Percentiles rank a stretch among this genome's conserved stretches.
These are phyloP conservation scores for Jordanella pulchra DNA, from an alignment of 2,797 vertebrate genomes.

Conservation along the genomic window DNA sequence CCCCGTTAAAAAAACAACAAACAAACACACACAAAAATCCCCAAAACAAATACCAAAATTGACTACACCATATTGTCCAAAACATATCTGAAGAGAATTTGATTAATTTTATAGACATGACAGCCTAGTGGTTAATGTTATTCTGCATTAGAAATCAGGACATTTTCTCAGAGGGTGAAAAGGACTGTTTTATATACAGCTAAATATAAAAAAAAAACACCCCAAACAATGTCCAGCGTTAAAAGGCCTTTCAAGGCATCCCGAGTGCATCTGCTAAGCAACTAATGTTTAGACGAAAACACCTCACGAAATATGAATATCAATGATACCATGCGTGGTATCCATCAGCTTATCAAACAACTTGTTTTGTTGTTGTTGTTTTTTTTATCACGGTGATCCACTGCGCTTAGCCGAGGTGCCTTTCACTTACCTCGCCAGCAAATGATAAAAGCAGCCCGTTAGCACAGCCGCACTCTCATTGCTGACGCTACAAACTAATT, in stretches of 20 bases:
- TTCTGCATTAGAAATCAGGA: constrained; percentile 2
- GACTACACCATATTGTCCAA: not conserved
- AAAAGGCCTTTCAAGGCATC: constrained; percentile 43
- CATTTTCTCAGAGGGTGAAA: not conserved
- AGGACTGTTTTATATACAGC: constrained; percentile 7
- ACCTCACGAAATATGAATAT: not conserved
- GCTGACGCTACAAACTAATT: constrained; percentile 28
- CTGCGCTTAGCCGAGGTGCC: constrained; percentile 1
- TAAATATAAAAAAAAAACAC: not conserved
- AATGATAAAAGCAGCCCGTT: constrained; percentile 20
- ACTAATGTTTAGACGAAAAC: constrained; percentile 4
- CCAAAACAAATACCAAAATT: not conserved
- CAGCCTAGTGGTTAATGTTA: constrained; percentile 10
- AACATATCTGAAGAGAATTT: not conserved
- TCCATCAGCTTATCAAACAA: constrained; percentile 23
- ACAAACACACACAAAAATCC: not conserved
- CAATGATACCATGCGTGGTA: not conserved
- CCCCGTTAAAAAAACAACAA: not conserved
- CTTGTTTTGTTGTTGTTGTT: constrained; percentile 12
- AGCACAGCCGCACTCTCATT: constrained; percentile 15
- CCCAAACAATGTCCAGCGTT: constrained; percentile 10
- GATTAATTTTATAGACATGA: not conserved
- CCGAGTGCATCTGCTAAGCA: constrained; percentile 15
- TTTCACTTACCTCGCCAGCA: constrained; percentile 28
- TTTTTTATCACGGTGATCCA: constrained; percentile 1